Evolutionary conservation across 2,797 vertebrate species (phyloP).

Genomic region (Buphagus erythrorhynchus): DNA sequence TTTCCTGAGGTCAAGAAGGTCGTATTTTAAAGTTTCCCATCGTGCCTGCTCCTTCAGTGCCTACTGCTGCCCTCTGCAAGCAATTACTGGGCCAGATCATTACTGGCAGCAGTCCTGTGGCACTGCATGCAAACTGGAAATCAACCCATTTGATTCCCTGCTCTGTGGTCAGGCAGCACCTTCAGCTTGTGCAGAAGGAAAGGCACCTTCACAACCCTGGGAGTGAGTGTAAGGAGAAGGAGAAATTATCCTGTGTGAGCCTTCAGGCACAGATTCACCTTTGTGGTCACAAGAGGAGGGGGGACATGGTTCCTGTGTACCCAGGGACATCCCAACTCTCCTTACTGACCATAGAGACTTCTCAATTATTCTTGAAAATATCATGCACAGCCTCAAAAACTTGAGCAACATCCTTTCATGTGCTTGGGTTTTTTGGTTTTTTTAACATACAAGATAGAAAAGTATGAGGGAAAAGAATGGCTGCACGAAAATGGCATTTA

Average conservation of each 20-base stretch:
- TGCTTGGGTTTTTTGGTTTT: not conserved
- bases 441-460: not conserved
- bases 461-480: not conserved
- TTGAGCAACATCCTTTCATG: not conserved
- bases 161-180: not conserved
- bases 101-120: not conserved
- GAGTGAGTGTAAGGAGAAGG: not conserved
- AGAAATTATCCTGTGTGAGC: not conserved
- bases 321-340: not conserved
- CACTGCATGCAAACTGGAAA: not conserved
- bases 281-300: rapidly evolving
- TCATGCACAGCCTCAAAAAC: not conserved
- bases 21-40: not conserved
- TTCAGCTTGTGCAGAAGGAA: not conserved
- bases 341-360: not conserved
- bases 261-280: not conserved
- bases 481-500: constrained; percentile 25
- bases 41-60: not conserved
- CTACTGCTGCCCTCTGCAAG: constrained; percentile 24
- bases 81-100: not conserved
- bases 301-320: not conserved
- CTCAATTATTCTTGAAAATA: not conserved
- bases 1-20: constrained; percentile 28
- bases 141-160: not conserved
- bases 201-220: not conserved